Percentiles rank a stretch among this genome's conserved stretches.
Conservation (phyloP, 1,140 invertebrate genomes). For the Magallana ariakensis region DNA sequence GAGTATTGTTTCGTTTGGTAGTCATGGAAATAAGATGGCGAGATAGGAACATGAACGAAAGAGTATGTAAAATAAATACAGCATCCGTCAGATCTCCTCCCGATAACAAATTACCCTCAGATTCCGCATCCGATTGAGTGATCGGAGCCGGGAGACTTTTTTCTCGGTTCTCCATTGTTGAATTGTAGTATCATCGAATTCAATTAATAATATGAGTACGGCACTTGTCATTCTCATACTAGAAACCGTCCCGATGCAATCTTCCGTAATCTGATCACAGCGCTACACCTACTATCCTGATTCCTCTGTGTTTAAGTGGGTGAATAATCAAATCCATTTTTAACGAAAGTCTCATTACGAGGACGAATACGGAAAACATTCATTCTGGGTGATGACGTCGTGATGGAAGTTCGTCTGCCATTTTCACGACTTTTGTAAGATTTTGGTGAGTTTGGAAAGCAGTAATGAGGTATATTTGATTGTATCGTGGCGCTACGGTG, state of each 20-base stretch:
- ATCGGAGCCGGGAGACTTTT: slow-evolving; percentile 16
- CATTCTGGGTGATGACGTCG: slow-evolving; percentile 16
- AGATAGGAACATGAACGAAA: slow-evolving; percentile 29
- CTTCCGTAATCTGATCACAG: slow-evolving; percentile 4
- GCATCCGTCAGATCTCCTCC: slow-evolving; percentile 28
- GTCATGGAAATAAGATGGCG: slow-evolving; percentile 37
- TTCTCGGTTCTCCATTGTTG: slow-evolving; percentile 9
- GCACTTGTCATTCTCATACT: slow-evolving; percentile 13
- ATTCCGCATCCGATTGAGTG: slow-evolving; percentile 27
- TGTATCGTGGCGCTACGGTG: not conserved
- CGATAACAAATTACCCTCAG: slow-evolving; percentile 28
- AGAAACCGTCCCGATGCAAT: slow-evolving; percentile 3
- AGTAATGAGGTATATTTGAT: slow-evolving; percentile 20
- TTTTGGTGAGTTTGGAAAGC: slow-evolving; percentile 3
- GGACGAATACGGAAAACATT: slow-evolving; percentile 36
- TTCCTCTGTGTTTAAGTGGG: slow-evolving; percentile 11
- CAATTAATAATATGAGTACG: slow-evolving; percentile 40
- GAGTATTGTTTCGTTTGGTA: slow-evolving; percentile 42
- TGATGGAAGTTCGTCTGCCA: not conserved
- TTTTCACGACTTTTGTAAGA: slow-evolving; percentile 25
- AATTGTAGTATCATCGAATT: slow-evolving; percentile 32
- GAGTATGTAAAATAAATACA: slow-evolving; percentile 43
- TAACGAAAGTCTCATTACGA: slow-evolving; percentile 1
- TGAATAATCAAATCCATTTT: slow-evolving; percentile 35
- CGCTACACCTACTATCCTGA: slow-evolving; percentile 24